Evolutionary conservation across 2,113 vertebrate species (phyloP).

Genomic region (Callionymus lyra): DNA sequence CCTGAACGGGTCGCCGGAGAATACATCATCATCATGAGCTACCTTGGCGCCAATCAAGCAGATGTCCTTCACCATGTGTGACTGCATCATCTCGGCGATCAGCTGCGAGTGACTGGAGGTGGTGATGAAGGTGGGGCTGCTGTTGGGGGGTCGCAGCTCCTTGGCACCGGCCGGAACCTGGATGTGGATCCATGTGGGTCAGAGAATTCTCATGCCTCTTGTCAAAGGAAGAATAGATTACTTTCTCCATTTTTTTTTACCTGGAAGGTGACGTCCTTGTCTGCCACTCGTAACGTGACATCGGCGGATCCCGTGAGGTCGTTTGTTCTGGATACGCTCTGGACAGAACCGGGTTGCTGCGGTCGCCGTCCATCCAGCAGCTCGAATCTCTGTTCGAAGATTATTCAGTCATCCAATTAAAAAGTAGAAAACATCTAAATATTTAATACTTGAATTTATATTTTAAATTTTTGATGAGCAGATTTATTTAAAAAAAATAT

Average conservation of each 20-base stretch:
- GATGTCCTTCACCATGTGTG: slow-evolving; percentile 91
- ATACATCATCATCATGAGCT: neutral
- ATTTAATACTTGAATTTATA: no score
- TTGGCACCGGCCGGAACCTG: slow-evolving; percentile 81
- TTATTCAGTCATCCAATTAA: neutral
- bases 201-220: neutral
- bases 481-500: no score
- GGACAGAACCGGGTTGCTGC: slow-evolving; percentile 52
- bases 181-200: neutral
- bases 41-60: slow-evolving; percentile 96
- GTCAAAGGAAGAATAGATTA: no score
- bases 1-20: no score
- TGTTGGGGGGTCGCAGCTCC: slow-evolving; percentile 45
- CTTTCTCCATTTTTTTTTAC: no score
- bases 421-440: no score
- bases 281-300: slow-evolving; percentile 69
- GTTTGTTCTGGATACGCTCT: slow-evolving; percentile 51
- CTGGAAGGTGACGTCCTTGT: slow-evolving; percentile 77
- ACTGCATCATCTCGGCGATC: slow-evolving; percentile 89
- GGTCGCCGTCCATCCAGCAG: slow-evolving; percentile 66
- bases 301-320: slow-evolving; percentile 58
- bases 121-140: slow-evolving; percentile 69
- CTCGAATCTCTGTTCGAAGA: slow-evolving; percentile 76
- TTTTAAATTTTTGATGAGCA: no score
- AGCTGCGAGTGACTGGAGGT: slow-evolving; percentile 80